Base-by-base conservation (phyloP, 2,797 vertebrate genomes). In the Clarias pachynema region DNA sequence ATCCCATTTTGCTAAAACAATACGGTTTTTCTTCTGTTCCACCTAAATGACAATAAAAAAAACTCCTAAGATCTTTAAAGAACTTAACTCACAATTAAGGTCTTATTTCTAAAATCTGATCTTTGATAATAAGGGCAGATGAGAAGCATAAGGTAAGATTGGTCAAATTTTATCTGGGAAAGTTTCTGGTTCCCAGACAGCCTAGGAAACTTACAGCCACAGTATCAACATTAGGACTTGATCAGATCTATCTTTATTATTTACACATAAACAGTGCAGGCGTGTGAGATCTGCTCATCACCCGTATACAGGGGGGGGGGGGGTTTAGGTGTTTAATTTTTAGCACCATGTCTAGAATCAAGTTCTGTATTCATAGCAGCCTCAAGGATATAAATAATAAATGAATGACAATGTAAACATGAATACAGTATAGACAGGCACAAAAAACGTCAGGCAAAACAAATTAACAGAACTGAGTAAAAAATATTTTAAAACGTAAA, bases 241-340 rank as follows among this genome's bases (percentile, higher is more conserved):
- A 93, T 85, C 89, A 88, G 88, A 92, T 92, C 91, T 91, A 1
- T 83, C 82, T 69, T 83, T 82, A 15, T 70, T 89, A 87, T 91
- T 93, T 89, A 92, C 87, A 90, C 91, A 88, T 90, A 92, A 93
- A 93, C 91, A 90, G 85, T 62, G 84, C 49, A 77, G 89, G 85
- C 89, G 29, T 89, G 75, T 59, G 56, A 66, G 56, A 66, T 81
- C 74, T 70, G 59, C 56, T 85, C 57, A 56, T 88, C 87, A 83
- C 65, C 31, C 44, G 44, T 49, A 29, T 86, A 80, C 22, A 82
- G 57, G 75, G 53, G 34, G 62, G 78, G 10, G 44, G 44, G 49
- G 49, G 3, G 2, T 2, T 2, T 44, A 9, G 44, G 10, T 49
- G 49, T 3, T 44, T 14, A 14, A 49, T 49, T 49, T 49, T 49